These are phyloP conservation scores for Scophthalmus maximus DNA, from an alignment of 2,113 vertebrate genomes.

Conservation along the genomic window DNA sequence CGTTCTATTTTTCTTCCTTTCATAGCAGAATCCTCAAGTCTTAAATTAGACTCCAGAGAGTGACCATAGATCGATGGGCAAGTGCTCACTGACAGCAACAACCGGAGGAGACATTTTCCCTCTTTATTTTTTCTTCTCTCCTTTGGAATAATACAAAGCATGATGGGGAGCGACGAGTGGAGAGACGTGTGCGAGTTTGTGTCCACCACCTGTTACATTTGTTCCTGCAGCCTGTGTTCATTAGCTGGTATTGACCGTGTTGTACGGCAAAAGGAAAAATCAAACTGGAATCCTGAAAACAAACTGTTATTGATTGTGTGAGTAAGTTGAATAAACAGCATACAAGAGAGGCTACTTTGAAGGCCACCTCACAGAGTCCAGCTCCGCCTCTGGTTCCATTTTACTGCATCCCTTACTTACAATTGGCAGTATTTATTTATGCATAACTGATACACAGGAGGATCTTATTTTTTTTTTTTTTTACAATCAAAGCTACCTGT, in stretches of 20 bases:
- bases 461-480: no score
- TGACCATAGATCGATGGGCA: conserved; percentile 61
- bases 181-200: conserved; percentile 47
- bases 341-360: conserved; percentile 46
- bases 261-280: conserved; percentile 68
- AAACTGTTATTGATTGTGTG: conserved; percentile 73
- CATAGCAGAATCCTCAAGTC: conserved; percentile 58
- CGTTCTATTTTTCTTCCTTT: conserved; percentile 64
- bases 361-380: not conserved
- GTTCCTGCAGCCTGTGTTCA: conserved; percentile 57
- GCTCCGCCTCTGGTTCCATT: conserved; percentile 36
- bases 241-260: conserved; percentile 68
- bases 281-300: conserved; percentile 70
- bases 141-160: conserved; percentile 64
- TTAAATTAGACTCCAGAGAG: conserved; percentile 66
- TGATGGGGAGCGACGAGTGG: conserved; percentile 58
- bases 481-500: no score
- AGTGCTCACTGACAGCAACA: conserved; percentile 54
- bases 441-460: no score
- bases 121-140: not conserved
- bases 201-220: conserved; percentile 46
- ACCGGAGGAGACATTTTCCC: conserved; percentile 55
- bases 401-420: conserved; percentile 40
- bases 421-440: conserved; percentile 21
- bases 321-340: conserved; percentile 63